These are phyloP conservation scores for Peribatodes rhomboidaria DNA, from an alignment of 2,888 invertebrate species.

Conservation along the genomic window DNA sequence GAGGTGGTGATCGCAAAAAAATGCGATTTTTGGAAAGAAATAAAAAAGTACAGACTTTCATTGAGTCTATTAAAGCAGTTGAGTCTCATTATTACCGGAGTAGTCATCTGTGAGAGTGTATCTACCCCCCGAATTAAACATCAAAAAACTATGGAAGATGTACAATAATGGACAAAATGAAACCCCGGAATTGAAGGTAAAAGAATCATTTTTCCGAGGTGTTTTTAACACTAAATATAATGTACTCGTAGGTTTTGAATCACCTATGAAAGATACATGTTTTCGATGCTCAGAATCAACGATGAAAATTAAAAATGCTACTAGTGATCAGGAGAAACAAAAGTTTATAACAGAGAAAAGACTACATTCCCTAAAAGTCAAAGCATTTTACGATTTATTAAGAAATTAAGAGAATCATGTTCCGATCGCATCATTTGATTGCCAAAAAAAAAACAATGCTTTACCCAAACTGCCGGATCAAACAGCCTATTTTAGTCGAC, in stretches of 20 bases:
- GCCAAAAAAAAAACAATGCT: conserved; percentile 1
- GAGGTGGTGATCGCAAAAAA: conserved; percentile 18
- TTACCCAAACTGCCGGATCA: conserved; percentile 3
- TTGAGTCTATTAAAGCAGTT: conserved; percentile 18
- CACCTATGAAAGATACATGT: conserved; percentile 30
- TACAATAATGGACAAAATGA: not conserved
- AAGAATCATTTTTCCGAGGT: not conserved
- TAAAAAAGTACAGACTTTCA: conserved; percentile 18
- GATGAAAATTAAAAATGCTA: conserved; percentile 8
- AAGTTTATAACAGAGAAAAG: not conserved
- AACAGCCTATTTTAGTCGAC: not conserved
- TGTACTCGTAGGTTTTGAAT: conserved; percentile 34
- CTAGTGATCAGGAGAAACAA: not conserved
- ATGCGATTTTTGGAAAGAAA: conserved; percentile 16
- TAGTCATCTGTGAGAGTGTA: conserved; percentile 5
- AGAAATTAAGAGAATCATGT: not conserved
- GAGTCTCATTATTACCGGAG: conserved; percentile 14
- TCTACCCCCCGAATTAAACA: not conserved
- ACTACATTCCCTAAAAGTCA: not conserved
- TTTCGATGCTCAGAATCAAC: conserved; percentile 29
- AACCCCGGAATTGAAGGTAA: not conserved
- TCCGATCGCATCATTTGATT: not conserved
- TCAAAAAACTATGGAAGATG: not conserved
- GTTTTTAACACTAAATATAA: conserved; percentile 10
- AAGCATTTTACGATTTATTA: not conserved